Evolutionary conservation across 2,888 invertebrate species (phyloP).

Genomic region (Megastigmus dorsalis): DNA sequence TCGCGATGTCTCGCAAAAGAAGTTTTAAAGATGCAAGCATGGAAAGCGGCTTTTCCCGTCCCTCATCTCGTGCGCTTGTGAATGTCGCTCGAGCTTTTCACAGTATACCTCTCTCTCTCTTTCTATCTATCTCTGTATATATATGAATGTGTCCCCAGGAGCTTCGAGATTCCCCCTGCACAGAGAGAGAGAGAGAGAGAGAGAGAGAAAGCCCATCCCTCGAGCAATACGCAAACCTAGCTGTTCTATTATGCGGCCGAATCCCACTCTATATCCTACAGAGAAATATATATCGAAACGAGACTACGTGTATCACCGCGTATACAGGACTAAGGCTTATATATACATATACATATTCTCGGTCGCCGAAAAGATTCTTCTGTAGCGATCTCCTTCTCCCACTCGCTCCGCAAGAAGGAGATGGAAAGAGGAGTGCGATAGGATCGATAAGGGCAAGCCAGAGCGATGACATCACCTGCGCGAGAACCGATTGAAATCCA

Average conservation of each 20-base stretch:
- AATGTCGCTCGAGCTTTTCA: too few relatives aligned
- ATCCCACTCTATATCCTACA: slow-evolving; percentile 3
- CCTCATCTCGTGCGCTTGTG: neutral
- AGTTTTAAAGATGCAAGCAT: slow-evolving; percentile 24
- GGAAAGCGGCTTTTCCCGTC: slow-evolving; percentile 21
- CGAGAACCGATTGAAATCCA: slow-evolving; percentile 54
- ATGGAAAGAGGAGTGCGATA: too few relatives aligned
- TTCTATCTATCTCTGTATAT: too few relatives aligned
- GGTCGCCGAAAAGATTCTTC: slow-evolving; percentile 13
- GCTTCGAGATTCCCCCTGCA: neutral
- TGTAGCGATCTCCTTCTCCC: neutral
- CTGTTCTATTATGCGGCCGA: slow-evolving; percentile 24
- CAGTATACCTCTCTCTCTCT: too few relatives aligned
- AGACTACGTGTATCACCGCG: too few relatives aligned
- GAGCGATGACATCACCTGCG: slow-evolving; percentile 42
- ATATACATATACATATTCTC: neutral
- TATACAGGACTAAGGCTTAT: too few relatives aligned
- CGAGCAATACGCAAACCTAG: slow-evolving; percentile 3
- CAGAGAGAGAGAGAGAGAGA: too few relatives aligned
- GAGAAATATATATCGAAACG: neutral
- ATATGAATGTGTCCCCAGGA: slow-evolving; percentile 3
- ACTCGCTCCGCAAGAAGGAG: too few relatives aligned
- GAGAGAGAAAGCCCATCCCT: too few relatives aligned
- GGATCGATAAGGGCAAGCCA: slow-evolving; percentile 11
- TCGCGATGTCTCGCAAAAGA: neutral